Evolutionary conservation across 2,888 invertebrate species (phyloP), one percentile per base, ranked within the genome.

Genomic region (Druceiella hillmani): DNA sequence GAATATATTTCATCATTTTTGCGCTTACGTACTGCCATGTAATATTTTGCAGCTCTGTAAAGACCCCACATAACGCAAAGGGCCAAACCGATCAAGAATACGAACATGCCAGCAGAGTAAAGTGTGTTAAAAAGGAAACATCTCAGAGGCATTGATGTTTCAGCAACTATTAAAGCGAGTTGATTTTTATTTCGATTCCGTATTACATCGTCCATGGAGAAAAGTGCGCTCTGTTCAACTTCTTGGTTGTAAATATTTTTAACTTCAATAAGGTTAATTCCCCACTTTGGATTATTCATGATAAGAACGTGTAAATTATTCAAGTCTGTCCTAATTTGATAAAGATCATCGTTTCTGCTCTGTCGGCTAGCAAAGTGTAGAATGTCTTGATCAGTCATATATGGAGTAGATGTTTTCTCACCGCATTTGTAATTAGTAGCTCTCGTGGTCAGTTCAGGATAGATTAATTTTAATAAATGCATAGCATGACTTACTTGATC

Each of bases 261-360:
- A 1, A 61, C 44, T 45, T 69, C 61, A 4, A 80, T 70, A 9
- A 84, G 69, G 46, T 70, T 74, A 9, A 87, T 70, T 6, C 81
- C 82, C 87, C 86, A 86, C 33, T 80, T 74, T 0, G 83, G 82
- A 58, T 87, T 88, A 41, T 73, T 71, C 24, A 80, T 70, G 9
- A 82, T 70, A 30, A 87, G 62, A 30, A 87, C 76, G 54, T 85
- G 76, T 33, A 83, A 71, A 53, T 81, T 83, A 47, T 78, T 73
- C 12, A 79, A 61, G 56, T 77, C 80, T 26, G 64, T 67, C 44
- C 70, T 64, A 45, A 76, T 66, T 43, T 74, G 68, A 58, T 70
- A 61, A 29, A 55, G 46, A 44, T 67, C 68, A 4, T 55, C 44
- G 7, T 54, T 49, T 0, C 57, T 52, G 3, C 55, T 51, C 40